Evolutionary conservation across 30 jellyfish, hydroid and myxozoan species (phyloP).

Genomic region (Calvadosia cruxmelitensis): DNA sequence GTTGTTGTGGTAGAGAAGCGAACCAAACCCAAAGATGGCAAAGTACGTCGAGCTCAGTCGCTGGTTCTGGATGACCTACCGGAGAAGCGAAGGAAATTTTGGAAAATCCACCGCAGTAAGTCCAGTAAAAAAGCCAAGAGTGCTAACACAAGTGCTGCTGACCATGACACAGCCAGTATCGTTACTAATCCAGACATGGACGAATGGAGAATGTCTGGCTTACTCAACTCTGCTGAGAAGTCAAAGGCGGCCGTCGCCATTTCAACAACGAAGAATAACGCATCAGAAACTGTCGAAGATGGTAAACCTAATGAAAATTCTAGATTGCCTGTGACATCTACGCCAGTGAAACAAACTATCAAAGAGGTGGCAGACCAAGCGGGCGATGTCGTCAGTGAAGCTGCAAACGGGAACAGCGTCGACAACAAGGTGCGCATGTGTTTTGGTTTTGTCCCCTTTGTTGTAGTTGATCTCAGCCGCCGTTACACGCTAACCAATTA

Average conservation of each 20-base stretch:
- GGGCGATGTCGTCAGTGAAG: too few species aligned
- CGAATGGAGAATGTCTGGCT: constrained; percentile 62
- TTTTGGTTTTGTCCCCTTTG: too few species aligned
- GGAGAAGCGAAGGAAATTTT: not conserved
- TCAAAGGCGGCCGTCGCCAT: not conserved
- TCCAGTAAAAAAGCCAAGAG: not conserved
- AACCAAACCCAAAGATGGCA: not conserved
- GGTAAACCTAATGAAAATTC: not conserved
- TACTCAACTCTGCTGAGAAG: constrained; percentile 27
- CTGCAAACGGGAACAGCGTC: too few species aligned
- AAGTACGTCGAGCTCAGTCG: not conserved
- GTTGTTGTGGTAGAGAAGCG: not conserved
- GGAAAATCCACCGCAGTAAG: not conserved
- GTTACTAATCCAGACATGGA: constrained; percentile 25
- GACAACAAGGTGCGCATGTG: too few species aligned
- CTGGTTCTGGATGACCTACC: not conserved
- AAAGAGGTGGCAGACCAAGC: not conserved
- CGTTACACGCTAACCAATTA: too few species aligned
- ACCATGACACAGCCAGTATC: not conserved
- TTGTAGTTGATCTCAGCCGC: too few species aligned
- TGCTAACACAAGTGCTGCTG: not conserved
- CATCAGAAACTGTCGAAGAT: not conserved
- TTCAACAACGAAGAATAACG: not conserved
- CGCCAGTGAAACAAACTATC: not conserved
- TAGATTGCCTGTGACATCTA: not conserved